These are phyloP conservation scores for Pogonus chalceus DNA, from an alignment of 1,140 invertebrate species.

Conservation along the genomic window DNA sequence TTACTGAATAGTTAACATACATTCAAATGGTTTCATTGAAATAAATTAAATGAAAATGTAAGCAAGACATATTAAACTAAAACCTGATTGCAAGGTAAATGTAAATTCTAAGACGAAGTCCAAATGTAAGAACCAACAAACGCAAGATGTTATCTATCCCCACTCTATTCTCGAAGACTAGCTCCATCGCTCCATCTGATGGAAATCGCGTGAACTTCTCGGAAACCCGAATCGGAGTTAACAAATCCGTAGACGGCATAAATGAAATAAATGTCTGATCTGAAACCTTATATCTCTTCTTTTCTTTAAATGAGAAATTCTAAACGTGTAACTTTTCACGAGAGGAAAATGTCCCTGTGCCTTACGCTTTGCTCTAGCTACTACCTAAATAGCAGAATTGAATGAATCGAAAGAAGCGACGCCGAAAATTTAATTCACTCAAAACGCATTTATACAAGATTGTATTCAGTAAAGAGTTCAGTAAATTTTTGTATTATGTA, in stretches of 20 bases:
- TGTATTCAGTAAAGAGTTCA: neutral
- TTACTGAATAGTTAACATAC: too few species aligned
- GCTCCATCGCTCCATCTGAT: too few species aligned
- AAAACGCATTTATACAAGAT: neutral
- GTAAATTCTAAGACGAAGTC: too few species aligned
- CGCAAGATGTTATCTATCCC: too few species aligned
- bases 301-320: conserved; percentile 6
- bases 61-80: too few species aligned
- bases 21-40: too few species aligned
- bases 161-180: too few species aligned
- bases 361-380: neutral
- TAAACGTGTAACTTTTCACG: conserved; percentile 4
- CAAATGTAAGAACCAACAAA: too few species aligned
- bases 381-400: neutral
- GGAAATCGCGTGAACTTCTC: neutral
- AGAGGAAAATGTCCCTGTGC: neutral
- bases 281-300: conserved; percentile 3
- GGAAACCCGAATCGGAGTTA: conserved; percentile 1
- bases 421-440: neutral
- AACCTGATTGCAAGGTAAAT: too few species aligned
- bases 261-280: conserved; percentile 6
- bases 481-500: neutral
- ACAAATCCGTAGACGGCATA: conserved; percentile 1
- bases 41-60: too few species aligned
- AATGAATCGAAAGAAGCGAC: neutral